Base-by-base conservation (phyloP, 2,113 vertebrate genomes). In the Orycteropus afer region DNA sequence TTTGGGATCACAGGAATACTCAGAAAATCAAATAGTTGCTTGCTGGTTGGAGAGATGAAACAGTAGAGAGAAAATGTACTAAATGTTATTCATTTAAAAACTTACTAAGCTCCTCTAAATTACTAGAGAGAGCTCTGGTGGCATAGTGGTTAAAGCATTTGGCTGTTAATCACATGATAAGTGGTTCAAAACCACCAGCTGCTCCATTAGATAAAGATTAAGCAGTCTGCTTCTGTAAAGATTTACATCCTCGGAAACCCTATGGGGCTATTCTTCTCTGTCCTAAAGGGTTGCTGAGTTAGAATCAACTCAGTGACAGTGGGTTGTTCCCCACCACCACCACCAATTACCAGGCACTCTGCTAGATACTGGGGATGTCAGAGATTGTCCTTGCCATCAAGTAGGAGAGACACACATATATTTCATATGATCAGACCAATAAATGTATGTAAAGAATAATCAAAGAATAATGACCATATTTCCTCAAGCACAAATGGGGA, bases 401-500 rank as follows among this genome's bases (percentile, higher is more conserved):
- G 10, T 2, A 27, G 32, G 77, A 59, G 49, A 87, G 23, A 20
- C 14, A 53, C 25, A 59, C 57, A 51, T 14, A n/a, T 14, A 12
- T 17, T 76, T 85, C 23, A 0, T 7, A 10, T 59, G 57, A 49
- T 20, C 63, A 87, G 42, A 42, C 1, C 6, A 32, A 15, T 59
- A 37, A 40, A 0, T 32, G 12, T 1, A 17, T 22, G 12, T 59
- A 32, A 67, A 67, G 57, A 17, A 1, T 14, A 9, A 22, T 0
- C 12, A 74, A 51, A 18, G 12, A 61, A 34, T 61, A 59, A 13
- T 47, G 37, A 11, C 25, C 3, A 2, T 29, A 12, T 76, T 86
- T 59, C 63, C 73, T 63, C n/a, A 61, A 7, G 6, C 42, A 71
- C 49, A n/a, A 57, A 42, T 17, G 25, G 61, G 65, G 32, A 63